Conservation (phyloP, 2,797 vertebrate genomes). For the Falco novaeseelandiae region DNA sequence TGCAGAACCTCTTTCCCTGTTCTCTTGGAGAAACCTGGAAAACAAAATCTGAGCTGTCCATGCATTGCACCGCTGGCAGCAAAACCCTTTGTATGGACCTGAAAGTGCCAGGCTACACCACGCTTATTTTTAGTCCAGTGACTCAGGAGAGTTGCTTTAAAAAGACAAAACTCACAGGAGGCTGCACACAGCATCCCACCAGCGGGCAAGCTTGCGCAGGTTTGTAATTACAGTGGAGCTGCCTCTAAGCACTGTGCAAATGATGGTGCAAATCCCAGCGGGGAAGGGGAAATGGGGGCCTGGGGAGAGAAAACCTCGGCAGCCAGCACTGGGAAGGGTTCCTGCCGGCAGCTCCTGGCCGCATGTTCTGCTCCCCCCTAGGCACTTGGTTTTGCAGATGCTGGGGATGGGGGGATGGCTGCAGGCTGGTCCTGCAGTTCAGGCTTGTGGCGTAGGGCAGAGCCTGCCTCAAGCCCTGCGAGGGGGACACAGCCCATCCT, state of each 20-base stretch:
- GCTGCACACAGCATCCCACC: neutral
- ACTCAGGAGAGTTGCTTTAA: neutral
- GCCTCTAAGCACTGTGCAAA: neutral
- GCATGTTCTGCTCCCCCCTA: accelerated
- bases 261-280: neutral
- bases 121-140: neutral
- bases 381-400: neutral
- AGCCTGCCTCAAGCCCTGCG: neutral
- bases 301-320: neutral
- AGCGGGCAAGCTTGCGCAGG: accelerated
- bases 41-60: neutral
- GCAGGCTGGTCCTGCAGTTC: neutral
- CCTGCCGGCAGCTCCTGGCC: neutral
- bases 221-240: neutral
- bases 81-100: neutral
- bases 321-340: too few species aligned
- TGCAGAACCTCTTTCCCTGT: accelerated
- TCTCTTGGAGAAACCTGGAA: neutral
- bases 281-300: too few species aligned
- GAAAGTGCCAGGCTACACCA: neutral
- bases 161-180: neutral
- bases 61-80: neutral
- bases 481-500: neutral
- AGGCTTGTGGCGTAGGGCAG: neutral
- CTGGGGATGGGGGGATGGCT: too few species aligned